Base-by-base conservation (phyloP, 37 sponge, comb jelly and placozoan genomes). In the Sycon ciliatum region DNA sequence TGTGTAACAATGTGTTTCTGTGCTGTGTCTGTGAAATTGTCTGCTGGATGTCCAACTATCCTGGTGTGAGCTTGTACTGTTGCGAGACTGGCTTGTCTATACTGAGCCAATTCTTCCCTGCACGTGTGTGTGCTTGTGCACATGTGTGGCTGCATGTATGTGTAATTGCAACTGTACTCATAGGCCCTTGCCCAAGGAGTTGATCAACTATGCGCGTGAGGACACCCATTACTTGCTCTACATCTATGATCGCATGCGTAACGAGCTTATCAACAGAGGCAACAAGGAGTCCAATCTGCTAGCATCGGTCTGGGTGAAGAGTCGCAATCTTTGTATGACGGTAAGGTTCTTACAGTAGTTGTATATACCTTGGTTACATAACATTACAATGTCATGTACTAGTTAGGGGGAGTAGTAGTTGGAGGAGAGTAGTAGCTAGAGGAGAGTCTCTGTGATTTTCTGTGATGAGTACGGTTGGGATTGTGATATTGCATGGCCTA, bases 181-280 rank as follows among this genome's bases (percentile, higher is more conserved):
- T 22, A 26, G 24, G 22, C 3, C 24, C 56, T 55, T 95, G 31
- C 91, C 92, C 1, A 57, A 76, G 13, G 86, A 85, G 42, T 78
- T 95, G 89, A 39, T 84, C 34, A 79, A 85, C 38, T 95, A 95
- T 73, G 97, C 97, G 7, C 67, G 97, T 3, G 97, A 90, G 35
- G 97, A 95, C 84, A 95, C 97, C 11, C 97, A 95, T 80, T 90
- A 90, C 65, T 80, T 95, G 22, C 80, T 95, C 55, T 95, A 87
- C 75, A 76, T 95, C 23, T 95, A 88, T 54, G 92, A 95, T 63
- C 37, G 80, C 22, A 78, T 90, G 84, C 65, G 80, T 54, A 90
- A 90, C 38, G 97, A 95, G 58, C 80, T 95, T 11, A 73, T 95
- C 24, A 57, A 79, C 26, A 74, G 84, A 26, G 67, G 84, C 16